Evolutionary conservation across 2,888 invertebrate species (phyloP), one percentile per base, ranked within the genome.

Genomic region (Brenthis daphne): DNA sequence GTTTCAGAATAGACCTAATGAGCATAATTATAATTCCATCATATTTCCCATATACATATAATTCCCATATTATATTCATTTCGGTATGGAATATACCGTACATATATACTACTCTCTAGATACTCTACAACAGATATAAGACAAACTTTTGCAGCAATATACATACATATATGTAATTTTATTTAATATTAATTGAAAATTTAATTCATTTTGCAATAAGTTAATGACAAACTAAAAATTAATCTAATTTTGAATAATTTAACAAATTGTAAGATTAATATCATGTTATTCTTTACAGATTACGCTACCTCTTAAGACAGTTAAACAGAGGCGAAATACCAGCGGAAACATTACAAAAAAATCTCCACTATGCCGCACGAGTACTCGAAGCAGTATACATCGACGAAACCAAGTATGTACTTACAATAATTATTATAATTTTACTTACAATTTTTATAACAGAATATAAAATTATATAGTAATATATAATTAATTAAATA

Each of bases 321-420:
- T 94, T 98, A 83, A 96, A 97, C 85, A 94, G 95, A 86, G 98
- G 98, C 84, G 96, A 98, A 93, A 96, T 98, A 82, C 96, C 97
- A 48, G 96, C 96, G 77, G 97, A 98, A 87, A 96, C 98, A 76
- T 94, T 99, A 81, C 97, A 97, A 93, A 96, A 96, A 88, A 98
- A 99, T 92, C 94, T 99, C 77, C 97, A 98, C 81, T 99, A 98
- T 90, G 98, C 98, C 66, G 98, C 98, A 20, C 96, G 96, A 83
- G 98, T 98, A 57, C 94, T 98, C 75, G 98, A 98, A 93, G 96
- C 98, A 14, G 97, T 98, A 76, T 98, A 97, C 93, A 96, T 97
- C 85, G 98, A 98, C 87, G 98, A 98, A 90, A 96, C 97, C 87
- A 97, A 97, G 98, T 98, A 96, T 93, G 96, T 95, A 87, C 54